Base-by-base conservation (phyloP, 2,888 invertebrate species). In the Platypus cylindrus region DNA sequence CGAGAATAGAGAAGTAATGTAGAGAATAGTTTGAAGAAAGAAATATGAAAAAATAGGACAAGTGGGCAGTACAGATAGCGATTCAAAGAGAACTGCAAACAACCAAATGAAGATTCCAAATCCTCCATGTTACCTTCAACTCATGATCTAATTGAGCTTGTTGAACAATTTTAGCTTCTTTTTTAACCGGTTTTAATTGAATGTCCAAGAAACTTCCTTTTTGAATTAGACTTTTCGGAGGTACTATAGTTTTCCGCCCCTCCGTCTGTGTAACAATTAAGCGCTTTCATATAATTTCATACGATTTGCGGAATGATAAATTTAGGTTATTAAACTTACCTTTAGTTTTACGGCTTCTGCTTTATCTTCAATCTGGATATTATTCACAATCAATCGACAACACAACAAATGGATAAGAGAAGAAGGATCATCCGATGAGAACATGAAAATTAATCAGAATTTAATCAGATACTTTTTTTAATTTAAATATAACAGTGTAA, bases 131-230 rank as follows among this genome's bases (percentile, higher is more conserved):
- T 63, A 63, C 63, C 62, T 63, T 63, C 45, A 62, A 46, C 15
- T 58, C 56, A 33, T 46, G 38, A 40, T 59, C 61, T 38, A 54
- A 38, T 41, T 51, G 50, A 37, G 52, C 59, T 49, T 59, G 50
- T 45, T 60, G 53, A 39, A 52, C 39, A 50, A 62, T 53, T 48
- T 62, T 61, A 34, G 52, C 59, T 41, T 58, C 60, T 47, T 60
- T 61, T 49, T 54, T 53, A 45, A 69, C 64, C 30, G 73, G 74
- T 60, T 74, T 75, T 52, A 75, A 67, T 54, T 73, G 70, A 46
- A 75, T 59, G 45, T 62, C 63, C 52, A 71, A 59, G 60, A 75
- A 75, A 52, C 62, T 67, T 55, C 70, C 72, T 51, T 63, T 58
- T 58, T 64, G 60, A 48, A 63, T 56, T 45, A 65, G 64, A 48